Base-by-base conservation (phyloP, 2,888 invertebrate species). In the Stenotaenia linearis region DNA sequence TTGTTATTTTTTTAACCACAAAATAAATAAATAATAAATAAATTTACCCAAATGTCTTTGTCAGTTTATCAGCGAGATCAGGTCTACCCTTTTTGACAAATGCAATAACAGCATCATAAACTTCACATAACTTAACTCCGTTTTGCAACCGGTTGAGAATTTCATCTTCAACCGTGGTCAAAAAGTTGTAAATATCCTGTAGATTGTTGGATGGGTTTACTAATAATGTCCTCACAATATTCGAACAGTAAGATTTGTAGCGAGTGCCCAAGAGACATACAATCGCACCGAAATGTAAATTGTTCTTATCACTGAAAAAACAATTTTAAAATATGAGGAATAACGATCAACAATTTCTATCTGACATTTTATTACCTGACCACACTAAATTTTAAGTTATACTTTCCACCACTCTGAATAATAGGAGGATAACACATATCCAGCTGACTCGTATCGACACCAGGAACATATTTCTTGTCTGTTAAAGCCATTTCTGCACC, bases 371-470 rank as follows among this genome's bases (percentile, higher is more conserved):
- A 79, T n/a, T 82, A 89, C 89, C 90, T 90, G 78, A 87, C 91
- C 3, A 95, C 95, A 85, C 97, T 98, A 87, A 98, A 99, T 87
- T 99, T 99, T 75, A 99, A 89, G 84, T 92, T 94, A 88, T 98
- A 99, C 85, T 93, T 92, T n/a, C 98, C 98, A 9, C 99, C 99
- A 40, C 98, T 98, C 86, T 99, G 99, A 84, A 99, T 96, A 80
- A 99, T 99, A 0, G 99, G 95, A 0, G 98, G 97, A 86, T 98
- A 99, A 85, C 98, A 99, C 91, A 97, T 95, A 85, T 99, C 98
- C 3, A 98, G 90, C 86, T 96, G 93, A 30, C 91, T 90, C 2
- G 92, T 91, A 87, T 97, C 97, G 0, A 96, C 92, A 1, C 94
- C 94, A 10, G 93, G 91, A 1, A 98, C 95, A 87, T 96, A 97